Percentiles rank a stretch among this genome's conserved stretches.
Evolutionary conservation across 2,113 vertebrate genomes (phyloP).

Genomic region (Mystacornis crossleyi): DNA sequence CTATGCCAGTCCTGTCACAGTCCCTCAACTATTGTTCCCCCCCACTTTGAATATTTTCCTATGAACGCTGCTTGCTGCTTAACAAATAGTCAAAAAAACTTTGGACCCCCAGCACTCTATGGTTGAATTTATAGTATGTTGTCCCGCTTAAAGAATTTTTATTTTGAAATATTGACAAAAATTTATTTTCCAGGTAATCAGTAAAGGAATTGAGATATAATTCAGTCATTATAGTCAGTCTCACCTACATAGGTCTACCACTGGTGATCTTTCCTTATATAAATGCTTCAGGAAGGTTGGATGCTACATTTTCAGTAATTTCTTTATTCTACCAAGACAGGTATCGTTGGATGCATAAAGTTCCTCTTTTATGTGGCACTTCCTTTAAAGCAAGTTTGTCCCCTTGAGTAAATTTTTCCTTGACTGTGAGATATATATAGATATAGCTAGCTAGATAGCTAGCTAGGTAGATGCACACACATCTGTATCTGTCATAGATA

Average conservation of each 20-base stretch:
- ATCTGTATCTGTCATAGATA: neutral
- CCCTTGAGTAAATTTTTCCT: neutral
- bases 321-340: neutral
- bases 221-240: neutral
- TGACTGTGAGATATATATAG: neutral
- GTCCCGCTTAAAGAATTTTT: neutral
- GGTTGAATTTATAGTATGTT: neutral
- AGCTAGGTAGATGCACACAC: neutral
- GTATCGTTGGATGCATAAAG: neutral
- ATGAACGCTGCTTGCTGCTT: neutral
- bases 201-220: neutral
- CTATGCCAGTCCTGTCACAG: neutral
- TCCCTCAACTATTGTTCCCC: neutral
- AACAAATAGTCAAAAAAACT: neutral
- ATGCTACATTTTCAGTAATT: neutral
- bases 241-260: neutral
- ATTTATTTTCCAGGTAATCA: neutral
- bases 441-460: fast-evolving
- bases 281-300: neutral
- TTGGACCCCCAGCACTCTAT: neutral
- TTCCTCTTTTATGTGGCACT: neutral
- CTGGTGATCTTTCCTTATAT: neutral
- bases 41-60: neutral
- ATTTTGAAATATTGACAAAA: neutral
- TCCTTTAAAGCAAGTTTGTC: neutral